A percentile compares a stretch with the other conserved stretches of the same genome.
Evolutionary conservation across 2,888 invertebrate species (phyloP).

Genomic region (Drosophila anomalata): DNA sequence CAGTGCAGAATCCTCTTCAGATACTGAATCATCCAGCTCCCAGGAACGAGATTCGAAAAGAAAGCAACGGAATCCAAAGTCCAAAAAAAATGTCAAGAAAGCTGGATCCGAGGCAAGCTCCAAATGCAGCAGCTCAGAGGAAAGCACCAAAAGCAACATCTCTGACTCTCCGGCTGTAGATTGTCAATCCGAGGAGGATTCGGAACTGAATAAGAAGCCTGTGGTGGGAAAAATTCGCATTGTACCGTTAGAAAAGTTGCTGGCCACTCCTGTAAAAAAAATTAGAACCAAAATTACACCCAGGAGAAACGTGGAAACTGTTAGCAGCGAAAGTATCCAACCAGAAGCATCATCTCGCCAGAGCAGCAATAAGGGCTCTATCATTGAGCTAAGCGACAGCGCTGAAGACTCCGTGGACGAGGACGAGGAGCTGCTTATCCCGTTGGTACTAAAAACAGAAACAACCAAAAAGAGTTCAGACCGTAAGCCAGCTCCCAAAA

Average conservation of each 20-base stretch:
- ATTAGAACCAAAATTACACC: background rate
- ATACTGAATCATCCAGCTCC: background rate
- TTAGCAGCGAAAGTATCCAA: background rate
- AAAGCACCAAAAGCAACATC: background rate
- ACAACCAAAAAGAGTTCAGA: background rate
- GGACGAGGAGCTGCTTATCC: background rate
- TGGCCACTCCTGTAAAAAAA: conserved; percentile 63
- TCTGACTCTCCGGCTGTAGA: background rate
- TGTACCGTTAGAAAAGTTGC: conserved; percentile 78
- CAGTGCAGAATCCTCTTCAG: conserved; percentile 63
- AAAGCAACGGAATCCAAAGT: background rate
- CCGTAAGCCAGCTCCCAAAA: background rate
- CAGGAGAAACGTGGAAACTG: background rate
- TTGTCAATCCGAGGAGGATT: conserved; percentile 7
- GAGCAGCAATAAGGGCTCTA: conserved; percentile 60
- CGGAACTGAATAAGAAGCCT: conserved; percentile 32
- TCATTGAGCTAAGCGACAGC: conserved; percentile 74
- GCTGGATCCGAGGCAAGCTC: conserved; percentile 2
- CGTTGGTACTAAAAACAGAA: background rate
- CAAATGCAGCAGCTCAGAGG: conserved; percentile 2
- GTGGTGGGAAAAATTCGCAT: conserved; percentile 70
- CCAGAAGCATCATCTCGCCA: conserved; percentile 19
- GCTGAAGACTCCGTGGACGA: conserved; percentile 37
- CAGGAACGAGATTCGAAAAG: background rate
- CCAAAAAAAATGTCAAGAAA: background rate